Conservation (phyloP, 1,140 invertebrate species). For the Drosophila santomea region DNA sequence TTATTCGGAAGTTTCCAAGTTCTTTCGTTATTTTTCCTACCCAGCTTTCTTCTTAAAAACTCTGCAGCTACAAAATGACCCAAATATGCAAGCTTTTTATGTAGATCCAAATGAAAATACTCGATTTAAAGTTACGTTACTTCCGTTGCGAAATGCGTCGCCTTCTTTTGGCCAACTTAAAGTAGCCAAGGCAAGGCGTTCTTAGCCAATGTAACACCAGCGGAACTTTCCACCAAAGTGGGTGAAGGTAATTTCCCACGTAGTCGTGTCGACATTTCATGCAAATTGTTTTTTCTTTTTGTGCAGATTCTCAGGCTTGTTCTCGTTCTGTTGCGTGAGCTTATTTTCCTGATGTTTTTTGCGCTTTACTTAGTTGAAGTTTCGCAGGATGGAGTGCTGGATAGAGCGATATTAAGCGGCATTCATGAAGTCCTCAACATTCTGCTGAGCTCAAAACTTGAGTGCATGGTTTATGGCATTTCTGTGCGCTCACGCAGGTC, state of each 20-base stretch:
- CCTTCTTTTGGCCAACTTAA: conserved; percentile 28
- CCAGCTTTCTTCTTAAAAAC: neutral
- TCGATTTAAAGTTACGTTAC: conserved; percentile 20
- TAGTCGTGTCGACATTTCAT: conserved; percentile 67
- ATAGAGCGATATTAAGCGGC: conserved; percentile 20
- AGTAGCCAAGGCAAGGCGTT: conserved; percentile 21
- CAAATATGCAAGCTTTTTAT: neutral
- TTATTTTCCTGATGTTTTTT: neutral
- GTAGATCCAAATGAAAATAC: conserved; percentile 9
- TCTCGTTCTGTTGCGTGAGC: conserved; percentile 25
- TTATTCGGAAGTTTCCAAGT: too few relatives aligned
- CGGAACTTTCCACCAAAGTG: conserved; percentile 60
- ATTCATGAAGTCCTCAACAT: conserved; percentile 35
- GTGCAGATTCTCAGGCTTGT: conserved; percentile 11
- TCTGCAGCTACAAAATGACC: neutral
- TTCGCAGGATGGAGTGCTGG: neutral
- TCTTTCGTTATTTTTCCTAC: too few relatives aligned
- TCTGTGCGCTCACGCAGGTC: conserved; percentile 35
- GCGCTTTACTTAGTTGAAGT: conserved; percentile 8
- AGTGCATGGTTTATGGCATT: conserved; percentile 47
- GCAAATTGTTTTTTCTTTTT: conserved; percentile 57
- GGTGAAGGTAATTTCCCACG: conserved; percentile 74
- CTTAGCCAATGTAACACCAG: conserved; percentile 8
- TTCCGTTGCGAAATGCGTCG: conserved; percentile 17
- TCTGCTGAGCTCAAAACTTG: conserved; percentile 16